phyloP scores from a whole-genome alignment of 2,113 vertebrate genomes.

The Actenoides hombroni region DNA sequence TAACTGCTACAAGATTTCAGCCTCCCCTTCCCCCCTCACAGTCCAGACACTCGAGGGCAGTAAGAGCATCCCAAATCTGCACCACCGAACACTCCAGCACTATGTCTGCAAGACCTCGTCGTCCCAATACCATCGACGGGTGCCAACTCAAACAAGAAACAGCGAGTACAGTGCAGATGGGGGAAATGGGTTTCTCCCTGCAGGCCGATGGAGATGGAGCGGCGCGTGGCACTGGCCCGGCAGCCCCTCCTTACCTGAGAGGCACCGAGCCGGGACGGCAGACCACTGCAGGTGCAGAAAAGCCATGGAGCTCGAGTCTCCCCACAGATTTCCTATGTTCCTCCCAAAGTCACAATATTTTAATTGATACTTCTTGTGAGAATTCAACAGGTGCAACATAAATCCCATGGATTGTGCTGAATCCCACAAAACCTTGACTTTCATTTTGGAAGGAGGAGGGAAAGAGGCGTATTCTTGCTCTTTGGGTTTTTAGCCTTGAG shows the following conservation, averaged over 20 bases:
- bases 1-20: not conserved
- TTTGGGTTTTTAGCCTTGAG: constrained; percentile 40
- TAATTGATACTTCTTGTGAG: constrained; percentile 64
- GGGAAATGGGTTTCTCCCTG: not conserved
- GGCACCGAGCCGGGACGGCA: not conserved
- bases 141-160: constrained; percentile 42
- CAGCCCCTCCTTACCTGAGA: not conserved
- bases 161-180: fast-evolving
- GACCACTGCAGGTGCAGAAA: constrained; percentile 51
- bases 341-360: constrained; percentile 48
- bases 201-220: not conserved
- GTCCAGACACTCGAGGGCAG: not conserved
- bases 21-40: fast-evolving
- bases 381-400: constrained; percentile 64
- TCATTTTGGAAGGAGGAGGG: not conserved
- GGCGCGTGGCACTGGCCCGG: not conserved
- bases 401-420: constrained; percentile 56
- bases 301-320: not conserved
- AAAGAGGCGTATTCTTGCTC: constrained; percentile 1
- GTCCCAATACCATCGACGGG: fast-evolving
- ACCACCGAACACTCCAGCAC: fast-evolving
- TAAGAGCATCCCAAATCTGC: not conserved
- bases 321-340: constrained; percentile 2
- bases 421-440: constrained; percentile 45
- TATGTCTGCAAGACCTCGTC: not conserved